Evolutionary conservation across 92 coral and sea anemone genomes (phyloP).

Genomic region (Epizoanthus scotinus): DNA sequence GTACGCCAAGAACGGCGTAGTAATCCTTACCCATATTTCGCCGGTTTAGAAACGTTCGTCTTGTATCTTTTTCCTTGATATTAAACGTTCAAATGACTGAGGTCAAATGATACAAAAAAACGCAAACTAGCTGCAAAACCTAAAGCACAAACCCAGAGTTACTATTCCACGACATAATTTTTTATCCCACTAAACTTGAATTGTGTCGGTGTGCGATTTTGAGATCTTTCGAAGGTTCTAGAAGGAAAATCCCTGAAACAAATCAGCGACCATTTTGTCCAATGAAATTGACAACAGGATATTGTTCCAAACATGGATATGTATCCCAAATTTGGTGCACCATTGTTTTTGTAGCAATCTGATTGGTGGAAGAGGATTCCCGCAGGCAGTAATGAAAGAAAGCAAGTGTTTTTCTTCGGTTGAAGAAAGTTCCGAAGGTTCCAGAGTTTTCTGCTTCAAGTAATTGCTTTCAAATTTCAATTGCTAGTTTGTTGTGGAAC

Average conservation of each 20-base stretch:
- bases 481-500: slow-evolving; percentile 2
- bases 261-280: slow-evolving; percentile 40
- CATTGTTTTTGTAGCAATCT: not conserved
- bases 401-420: not conserved
- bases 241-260: slow-evolving; percentile 37
- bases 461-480: not conserved
- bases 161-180: slow-evolving; percentile 14
- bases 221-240: slow-evolving; percentile 37
- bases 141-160: not conserved
- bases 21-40: slow-evolving; percentile 87
- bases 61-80: slow-evolving; percentile 4
- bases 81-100: not conserved
- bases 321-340: not conserved
- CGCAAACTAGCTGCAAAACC: not conserved
- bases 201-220: slow-evolving; percentile 18
- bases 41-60: slow-evolving; percentile 1
- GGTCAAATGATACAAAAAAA: not conserved
- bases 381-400: slow-evolving; percentile 5
- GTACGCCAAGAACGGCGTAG: slow-evolving; percentile 93
- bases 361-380: slow-evolving; percentile 35
- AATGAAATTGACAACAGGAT: slow-evolving; percentile 17
- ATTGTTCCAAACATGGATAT: slow-evolving; percentile 29
- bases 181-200: not conserved
- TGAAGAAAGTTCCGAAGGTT: slow-evolving; percentile 11
- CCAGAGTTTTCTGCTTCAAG: not conserved